Evolutionary conservation across 2,888 invertebrate genomes (phyloP), one percentile per base, ranked within the genome.

Genomic region (Plebejus melissa): DNA sequence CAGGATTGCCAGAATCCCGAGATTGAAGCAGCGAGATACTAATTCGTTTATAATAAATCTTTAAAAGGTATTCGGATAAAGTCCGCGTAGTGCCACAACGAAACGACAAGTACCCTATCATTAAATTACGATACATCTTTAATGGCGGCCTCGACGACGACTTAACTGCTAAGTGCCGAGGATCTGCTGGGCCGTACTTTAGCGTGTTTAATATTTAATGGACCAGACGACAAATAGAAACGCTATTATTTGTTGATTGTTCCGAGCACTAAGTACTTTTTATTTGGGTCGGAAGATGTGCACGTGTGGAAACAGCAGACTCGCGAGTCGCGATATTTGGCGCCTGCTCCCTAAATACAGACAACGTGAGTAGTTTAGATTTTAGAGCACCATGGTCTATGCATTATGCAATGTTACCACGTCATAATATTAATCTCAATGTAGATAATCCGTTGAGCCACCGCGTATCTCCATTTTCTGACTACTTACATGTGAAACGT

Each of bases 241-340:
- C 28, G 22, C 11, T 60, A 60, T 60, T 28, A 60, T 60, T 60
- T 11, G 60, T 60, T 28, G 28, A 28, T 60, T 11, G 60, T 28
- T 16, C 54, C 46, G 46, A 46, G 46, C 22, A n/a, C 7, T 58
- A 9, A 46, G 46, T 58, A n/a, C 7, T 58, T 58, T 22, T 58
- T 58, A 60, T 60, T 22, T 60, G 60, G 60, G 60, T 60, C 60
- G 60, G 22, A 60, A 60, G 60, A 60, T 28, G 28, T 58, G 58
- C 58, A 58, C 58, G 58, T 58, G 58, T 58, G 58, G 22, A 58
- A 60, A 60, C 60, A 22, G 9, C 60, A 28, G 60, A 28, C 60
- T 9, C 28, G 60, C 28, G 60, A 60, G 28, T 9, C 28, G 60
- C 28, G 60, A 60, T 28, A 60, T 60, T 28, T 60, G 60, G 60